Evolutionary conservation across 2,113 vertebrate species (phyloP).

Genomic region (Pomatorhinus ruficollis): DNA sequence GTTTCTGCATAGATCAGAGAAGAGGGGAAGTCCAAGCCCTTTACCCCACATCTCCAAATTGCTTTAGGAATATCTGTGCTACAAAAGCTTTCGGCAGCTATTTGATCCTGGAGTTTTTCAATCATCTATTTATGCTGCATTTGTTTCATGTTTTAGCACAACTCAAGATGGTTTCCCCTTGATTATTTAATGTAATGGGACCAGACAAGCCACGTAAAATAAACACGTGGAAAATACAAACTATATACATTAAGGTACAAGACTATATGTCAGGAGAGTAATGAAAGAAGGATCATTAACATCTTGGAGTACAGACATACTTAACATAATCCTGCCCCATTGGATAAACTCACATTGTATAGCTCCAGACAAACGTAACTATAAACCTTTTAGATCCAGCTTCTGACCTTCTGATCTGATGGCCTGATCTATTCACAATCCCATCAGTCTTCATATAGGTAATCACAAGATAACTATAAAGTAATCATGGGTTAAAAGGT

Average conservation of each 20-base stretch:
- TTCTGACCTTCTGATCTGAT: neutral
- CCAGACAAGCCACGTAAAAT: neutral
- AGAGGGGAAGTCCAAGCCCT: neutral
- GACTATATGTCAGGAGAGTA: neutral
- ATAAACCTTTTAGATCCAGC: neutral
- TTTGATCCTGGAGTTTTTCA: neutral
- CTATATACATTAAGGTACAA: neutral
- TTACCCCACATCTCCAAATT: neutral
- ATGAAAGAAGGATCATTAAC: neutral
- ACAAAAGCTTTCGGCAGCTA: neutral
- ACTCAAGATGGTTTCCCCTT: neutral
- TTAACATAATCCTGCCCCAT: neutral
- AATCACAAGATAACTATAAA: rapidly evolving
- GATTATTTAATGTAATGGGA: neutral
- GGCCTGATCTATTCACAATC: neutral
- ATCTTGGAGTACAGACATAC: neutral
- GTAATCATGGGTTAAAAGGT: neutral
- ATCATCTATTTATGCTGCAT: neutral
- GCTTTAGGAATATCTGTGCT: neutral
- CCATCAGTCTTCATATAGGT: neutral
- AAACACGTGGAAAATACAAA: neutral
- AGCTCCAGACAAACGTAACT: neutral
- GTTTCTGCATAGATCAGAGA: neutral
- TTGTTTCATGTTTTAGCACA: neutral
- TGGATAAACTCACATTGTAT: neutral